Evolutionary conservation across 1,140 invertebrate genomes (phyloP).

Genomic region (Scaptomyza pallida): DNA sequence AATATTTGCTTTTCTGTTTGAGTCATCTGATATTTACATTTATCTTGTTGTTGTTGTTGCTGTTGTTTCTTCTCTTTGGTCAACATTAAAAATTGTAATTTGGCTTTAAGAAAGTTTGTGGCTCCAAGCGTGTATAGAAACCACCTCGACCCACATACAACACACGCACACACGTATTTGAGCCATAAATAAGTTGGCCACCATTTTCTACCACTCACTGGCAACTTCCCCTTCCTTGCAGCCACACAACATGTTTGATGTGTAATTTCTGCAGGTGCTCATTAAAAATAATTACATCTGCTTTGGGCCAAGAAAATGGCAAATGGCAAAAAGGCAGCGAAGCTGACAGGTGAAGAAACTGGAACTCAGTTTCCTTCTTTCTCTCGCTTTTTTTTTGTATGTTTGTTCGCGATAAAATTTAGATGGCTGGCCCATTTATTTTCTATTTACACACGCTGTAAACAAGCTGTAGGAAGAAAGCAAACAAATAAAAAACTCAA

Average conservation of each 20-base stretch:
- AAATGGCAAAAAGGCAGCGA: constrained; percentile 62
- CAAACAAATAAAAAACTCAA: constrained; percentile 35
- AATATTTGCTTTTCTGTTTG: constrained; percentile 66
- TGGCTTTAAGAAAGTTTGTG: constrained; percentile 41
- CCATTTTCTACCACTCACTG: not conserved
- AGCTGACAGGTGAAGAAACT: constrained; percentile 66
- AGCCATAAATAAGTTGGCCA: constrained; percentile 38
- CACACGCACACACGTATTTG: constrained; percentile 33
- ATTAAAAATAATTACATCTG: constrained; percentile 82
- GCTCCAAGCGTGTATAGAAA: constrained; percentile 18
- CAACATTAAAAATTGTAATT: constrained; percentile 36
- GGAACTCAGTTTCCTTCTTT: constrained; percentile 25
- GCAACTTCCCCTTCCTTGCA: not conserved
- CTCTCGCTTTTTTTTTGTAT: not conserved
- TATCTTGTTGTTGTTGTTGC: constrained; percentile 13
- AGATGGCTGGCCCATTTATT: constrained; percentile 43
- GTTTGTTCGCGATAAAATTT: constrained; percentile 40
- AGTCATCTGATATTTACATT: constrained; percentile 50
- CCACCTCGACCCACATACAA: constrained; percentile 64
- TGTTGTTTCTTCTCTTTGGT: constrained; percentile 32
- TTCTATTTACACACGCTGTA: constrained; percentile 51
- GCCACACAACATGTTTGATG: constrained; percentile 63
- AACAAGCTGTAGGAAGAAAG: constrained; percentile 18
- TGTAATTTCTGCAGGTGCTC: constrained; percentile 79
- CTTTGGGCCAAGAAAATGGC: constrained; percentile 64